These are phyloP conservation scores for Nomada hirtipes DNA, from an alignment of 2,888 invertebrate species.

Conservation along the genomic window DNA sequence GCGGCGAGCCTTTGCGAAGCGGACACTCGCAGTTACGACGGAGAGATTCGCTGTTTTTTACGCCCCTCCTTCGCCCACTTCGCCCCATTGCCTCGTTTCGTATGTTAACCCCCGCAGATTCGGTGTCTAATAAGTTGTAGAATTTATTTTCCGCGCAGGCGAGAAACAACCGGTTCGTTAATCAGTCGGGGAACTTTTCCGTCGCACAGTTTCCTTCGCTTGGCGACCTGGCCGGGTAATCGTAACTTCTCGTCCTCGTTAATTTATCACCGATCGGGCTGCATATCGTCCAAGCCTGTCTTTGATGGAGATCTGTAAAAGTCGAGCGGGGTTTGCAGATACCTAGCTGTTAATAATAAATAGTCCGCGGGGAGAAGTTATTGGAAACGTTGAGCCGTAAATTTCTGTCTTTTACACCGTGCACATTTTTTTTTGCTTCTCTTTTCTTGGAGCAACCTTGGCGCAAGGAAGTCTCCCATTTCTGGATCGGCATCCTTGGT, in stretches of 20 bases:
- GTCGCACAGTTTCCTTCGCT: background rate
- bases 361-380: background rate
- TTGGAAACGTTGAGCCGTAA: no score
- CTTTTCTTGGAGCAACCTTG: background rate
- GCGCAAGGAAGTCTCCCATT: background rate
- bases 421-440: background rate
- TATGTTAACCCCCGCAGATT: background rate
- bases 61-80: background rate
- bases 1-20: conserved; percentile 23
- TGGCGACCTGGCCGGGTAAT: background rate
- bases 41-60: background rate
- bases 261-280: background rate
- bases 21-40: conserved; percentile 1
- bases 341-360: no score
- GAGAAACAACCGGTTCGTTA: conserved; percentile 20
- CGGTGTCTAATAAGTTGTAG: conserved; percentile 28
- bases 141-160: conserved; percentile 40
- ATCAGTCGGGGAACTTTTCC: conserved; percentile 31
- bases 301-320: background rate
- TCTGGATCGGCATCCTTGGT: background rate
- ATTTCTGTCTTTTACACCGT: background rate
- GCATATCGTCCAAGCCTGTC: background rate
- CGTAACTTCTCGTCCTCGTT: background rate
- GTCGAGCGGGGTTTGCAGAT: background rate
- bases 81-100: background rate